A percentile compares a stretch with the other conserved stretches of the same genome.
These are phyloP conservation scores for Lagorchestes hirsutus DNA, from an alignment of 2,797 vertebrate genomes.

Conservation along the genomic window DNA sequence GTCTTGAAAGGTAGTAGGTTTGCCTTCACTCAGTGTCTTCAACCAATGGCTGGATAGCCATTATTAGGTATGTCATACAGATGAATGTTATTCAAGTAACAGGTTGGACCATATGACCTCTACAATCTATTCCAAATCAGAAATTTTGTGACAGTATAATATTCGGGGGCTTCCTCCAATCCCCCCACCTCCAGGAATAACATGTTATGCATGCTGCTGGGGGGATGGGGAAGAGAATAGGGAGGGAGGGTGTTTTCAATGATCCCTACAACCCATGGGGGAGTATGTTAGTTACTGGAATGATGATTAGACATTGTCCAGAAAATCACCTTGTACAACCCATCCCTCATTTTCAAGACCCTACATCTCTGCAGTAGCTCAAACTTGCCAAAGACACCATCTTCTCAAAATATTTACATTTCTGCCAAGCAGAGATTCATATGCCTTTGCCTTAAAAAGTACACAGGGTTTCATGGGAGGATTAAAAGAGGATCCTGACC, in stretches of 20 bases:
- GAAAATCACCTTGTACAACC: conserved; percentile 44
- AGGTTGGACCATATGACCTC: background rate
- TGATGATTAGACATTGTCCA: conserved; percentile 58
- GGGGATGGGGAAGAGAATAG: background rate
- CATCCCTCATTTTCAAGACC: conserved; percentile 56
- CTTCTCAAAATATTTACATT: conserved; percentile 85
- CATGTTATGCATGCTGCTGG: accelerated
- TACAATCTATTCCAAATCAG: background rate
- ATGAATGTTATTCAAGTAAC: background rate
- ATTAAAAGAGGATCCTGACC: conserved; percentile 66
- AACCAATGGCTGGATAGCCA: background rate
- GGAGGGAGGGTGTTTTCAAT: background rate
- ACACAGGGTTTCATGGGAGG: conserved; percentile 75
- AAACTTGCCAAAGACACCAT: conserved; percentile 70
- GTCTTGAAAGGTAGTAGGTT: background rate
- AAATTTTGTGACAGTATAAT: background rate
- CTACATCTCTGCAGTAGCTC: conserved; percentile 71
- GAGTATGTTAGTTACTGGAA: background rate
- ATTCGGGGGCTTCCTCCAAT: background rate
- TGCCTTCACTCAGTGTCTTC: background rate
- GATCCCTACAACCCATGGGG: conserved; percentile 8
- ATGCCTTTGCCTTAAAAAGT: conserved; percentile 73
- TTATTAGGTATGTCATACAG: background rate
- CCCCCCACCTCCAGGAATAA: background rate
- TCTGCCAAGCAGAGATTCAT: conserved; percentile 80